Evolutionary conservation across 2,113 vertebrate species (phyloP).

Genomic region (Okapia johnstoni): DNA sequence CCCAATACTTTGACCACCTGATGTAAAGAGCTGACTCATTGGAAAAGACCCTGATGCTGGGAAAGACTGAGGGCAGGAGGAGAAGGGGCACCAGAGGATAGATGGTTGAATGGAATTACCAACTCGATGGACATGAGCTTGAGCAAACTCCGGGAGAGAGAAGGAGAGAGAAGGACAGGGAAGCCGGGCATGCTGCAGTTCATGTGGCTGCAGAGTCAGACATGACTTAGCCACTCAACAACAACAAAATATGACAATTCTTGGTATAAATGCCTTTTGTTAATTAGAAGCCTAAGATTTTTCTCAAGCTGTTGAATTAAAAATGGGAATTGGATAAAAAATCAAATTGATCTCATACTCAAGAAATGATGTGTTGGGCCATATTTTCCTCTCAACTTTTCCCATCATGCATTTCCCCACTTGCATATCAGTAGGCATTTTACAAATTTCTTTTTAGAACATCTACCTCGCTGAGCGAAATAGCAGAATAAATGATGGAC

Average conservation of each 20-base stretch:
- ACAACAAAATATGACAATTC: not conserved
- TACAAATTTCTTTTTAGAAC: not conserved
- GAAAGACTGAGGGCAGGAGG: not conserved
- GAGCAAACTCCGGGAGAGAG: rapidly evolving
- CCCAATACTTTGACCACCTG: not conserved
- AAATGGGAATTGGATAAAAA: not conserved
- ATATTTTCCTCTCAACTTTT: not conserved
- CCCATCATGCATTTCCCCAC: not conserved
- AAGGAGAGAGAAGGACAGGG: not conserved
- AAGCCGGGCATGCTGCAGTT: not conserved
- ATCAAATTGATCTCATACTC: not conserved
- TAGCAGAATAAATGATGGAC: not conserved
- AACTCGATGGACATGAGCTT: not conserved
- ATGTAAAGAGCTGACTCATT: not conserved
- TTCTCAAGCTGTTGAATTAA: not conserved
- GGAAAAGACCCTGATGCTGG: not conserved
- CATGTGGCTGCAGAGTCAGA: not conserved
- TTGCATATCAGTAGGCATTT: not conserved
- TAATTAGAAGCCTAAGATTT: not conserved
- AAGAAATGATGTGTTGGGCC: not conserved
- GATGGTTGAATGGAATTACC: not conserved
- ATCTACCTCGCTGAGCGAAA: not conserved
- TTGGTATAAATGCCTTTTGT: not conserved
- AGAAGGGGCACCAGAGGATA: not conserved
- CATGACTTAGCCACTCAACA: not conserved